A percentile compares a stretch with the other conserved stretches of the same genome.
phyloP scores from a whole-genome alignment of 2,113 vertebrate species.

The Myiopsitta monachus region DNA sequence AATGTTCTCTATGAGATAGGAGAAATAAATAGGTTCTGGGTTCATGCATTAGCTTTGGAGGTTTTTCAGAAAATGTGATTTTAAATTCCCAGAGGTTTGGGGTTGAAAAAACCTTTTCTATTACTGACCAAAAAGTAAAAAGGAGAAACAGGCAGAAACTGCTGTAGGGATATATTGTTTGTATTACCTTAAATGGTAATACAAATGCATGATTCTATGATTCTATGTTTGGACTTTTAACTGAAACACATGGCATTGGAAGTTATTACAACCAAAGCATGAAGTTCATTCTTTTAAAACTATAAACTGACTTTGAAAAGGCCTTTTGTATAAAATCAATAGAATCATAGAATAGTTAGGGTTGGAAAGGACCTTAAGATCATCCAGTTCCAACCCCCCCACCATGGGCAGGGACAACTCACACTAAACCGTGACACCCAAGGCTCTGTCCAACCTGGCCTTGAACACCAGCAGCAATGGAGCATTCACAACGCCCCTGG shows the following conservation, averaged over 20 bases:
- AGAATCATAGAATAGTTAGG: not conserved
- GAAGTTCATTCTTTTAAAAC: not conserved
- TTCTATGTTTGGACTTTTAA: not conserved
- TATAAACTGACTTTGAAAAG: not conserved
- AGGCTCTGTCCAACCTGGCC: too few species aligned
- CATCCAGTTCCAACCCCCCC: too few species aligned
- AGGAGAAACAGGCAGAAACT: not conserved
- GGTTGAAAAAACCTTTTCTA: not conserved
- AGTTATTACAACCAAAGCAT: not conserved
- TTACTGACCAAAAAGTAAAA: not conserved
- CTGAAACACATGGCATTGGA: not conserved
- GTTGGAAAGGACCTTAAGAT: too few species aligned
- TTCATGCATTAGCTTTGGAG: not conserved
- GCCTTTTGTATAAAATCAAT: not conserved
- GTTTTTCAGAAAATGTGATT: not conserved
- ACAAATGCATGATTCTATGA: not conserved
- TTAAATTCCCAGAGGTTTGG: not conserved
- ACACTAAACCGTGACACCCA: too few species aligned
- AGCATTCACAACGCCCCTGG: too few species aligned
- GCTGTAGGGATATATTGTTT: not conserved
- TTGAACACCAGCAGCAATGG: too few species aligned
- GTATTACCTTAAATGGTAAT: not conserved
- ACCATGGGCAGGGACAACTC: too few species aligned
- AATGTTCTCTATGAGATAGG: not conserved
- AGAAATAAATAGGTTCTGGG: not conserved